These are phyloP conservation scores for Glyptemys insculpta DNA, from an alignment of 2,797 vertebrate species.

Conservation along the genomic window DNA sequence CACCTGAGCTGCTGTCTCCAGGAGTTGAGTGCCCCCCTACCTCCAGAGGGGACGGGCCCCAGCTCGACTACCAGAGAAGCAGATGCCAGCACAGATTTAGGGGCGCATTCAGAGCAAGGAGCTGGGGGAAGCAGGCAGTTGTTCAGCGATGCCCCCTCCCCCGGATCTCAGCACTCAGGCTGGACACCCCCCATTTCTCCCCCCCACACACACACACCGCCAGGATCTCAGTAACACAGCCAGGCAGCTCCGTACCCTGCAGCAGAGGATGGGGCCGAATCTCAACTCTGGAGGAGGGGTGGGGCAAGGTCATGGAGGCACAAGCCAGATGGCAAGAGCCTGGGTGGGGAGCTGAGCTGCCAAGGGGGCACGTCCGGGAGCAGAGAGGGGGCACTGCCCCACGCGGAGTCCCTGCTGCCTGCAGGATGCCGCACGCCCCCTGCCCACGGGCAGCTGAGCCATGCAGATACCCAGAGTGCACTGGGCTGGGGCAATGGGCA, in stretches of 20 bases:
- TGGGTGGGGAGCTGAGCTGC: no score
- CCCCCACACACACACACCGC: fast-evolving
- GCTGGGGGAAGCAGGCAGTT: neutral
- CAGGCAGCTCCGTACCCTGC: neutral
- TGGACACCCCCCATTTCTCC: no score
- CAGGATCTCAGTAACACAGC: no score
- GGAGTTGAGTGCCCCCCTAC: neutral
- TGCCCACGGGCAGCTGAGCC: neutral
- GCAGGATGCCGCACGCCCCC: no score
- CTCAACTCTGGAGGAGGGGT: neutral
- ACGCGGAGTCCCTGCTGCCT: no score
- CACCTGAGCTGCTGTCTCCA: neutral
- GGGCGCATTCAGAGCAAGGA: neutral
- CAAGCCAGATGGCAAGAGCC: neutral
- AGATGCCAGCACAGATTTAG: neutral
- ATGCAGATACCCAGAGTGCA: neutral
- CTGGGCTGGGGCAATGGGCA: neutral
- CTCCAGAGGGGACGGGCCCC: neutral
- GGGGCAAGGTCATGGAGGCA: neutral
- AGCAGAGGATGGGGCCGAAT: neutral
- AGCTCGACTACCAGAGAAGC: no score
- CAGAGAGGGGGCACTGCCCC: no score
- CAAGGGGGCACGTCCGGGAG: no score
- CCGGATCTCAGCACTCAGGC: neutral
- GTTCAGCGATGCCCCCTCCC: neutral